A percentile compares a stretch with the other conserved stretches of the same genome.
phyloP scores from a whole-genome alignment of 2,113 vertebrate genomes.

The Chlorodrepanis virens region DNA sequence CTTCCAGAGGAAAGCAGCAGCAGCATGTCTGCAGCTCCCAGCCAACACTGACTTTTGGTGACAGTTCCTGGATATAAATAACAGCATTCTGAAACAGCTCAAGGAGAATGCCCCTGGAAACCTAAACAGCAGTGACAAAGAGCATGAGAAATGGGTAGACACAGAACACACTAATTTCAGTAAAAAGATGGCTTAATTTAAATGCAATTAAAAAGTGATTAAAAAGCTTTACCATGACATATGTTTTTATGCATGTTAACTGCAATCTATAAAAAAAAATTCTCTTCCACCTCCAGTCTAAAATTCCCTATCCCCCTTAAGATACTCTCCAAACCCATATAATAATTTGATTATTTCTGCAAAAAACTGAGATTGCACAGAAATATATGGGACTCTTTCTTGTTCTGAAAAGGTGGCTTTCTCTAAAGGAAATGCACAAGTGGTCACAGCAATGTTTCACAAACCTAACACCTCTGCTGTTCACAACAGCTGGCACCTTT shows the following conservation, averaged over 20 bases:
- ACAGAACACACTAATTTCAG: neutral
- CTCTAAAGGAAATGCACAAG: neutral
- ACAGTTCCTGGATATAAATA: neutral
- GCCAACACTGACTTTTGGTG: neutral
- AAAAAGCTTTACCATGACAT: neutral
- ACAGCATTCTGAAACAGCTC: neutral
- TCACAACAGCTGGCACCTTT: neutral
- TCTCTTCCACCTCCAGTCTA: neutral
- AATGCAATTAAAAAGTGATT: neutral
- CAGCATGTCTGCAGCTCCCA: neutral
- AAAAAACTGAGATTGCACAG: neutral
- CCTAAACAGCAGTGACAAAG: neutral
- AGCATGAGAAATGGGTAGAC: neutral
- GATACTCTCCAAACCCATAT: neutral
- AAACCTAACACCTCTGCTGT: neutral
- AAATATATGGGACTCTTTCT: neutral
- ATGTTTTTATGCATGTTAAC: neutral
- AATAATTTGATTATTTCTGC: neutral
- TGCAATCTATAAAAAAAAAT: neutral
- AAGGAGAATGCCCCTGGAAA: neutral
- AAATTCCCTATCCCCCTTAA: neutral
- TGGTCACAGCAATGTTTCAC: neutral
- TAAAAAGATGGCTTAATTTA: neutral
- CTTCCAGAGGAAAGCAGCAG: neutral
- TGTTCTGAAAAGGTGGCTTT: neutral